Evolutionary conservation across 2,888 invertebrate genomes (phyloP).

Genomic region (Caenorhabditis angaria): DNA sequence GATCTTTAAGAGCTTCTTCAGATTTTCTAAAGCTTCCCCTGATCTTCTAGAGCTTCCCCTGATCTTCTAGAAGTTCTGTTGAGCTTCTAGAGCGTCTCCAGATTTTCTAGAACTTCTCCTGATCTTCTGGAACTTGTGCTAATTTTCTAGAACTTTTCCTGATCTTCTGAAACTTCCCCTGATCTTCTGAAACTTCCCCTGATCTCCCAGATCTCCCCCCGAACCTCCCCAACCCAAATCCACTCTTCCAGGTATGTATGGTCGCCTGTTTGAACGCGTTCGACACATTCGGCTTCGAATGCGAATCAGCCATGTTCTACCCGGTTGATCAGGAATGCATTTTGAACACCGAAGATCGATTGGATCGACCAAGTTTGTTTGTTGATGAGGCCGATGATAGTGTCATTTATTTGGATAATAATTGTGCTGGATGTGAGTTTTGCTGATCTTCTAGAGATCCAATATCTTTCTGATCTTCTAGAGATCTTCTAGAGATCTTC

Average conservation of each 20-base stretch:
- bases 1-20: no score
- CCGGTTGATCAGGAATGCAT: conserved; percentile 72
- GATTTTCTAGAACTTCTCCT: background rate
- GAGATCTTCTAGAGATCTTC: background rate
- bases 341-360: conserved; percentile 71
- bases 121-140: no score
- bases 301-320: conserved; percentile 72
- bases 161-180: background rate
- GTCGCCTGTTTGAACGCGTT: conserved; percentile 70
- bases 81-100: no score
- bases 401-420: conserved; percentile 73
- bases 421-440: conserved; percentile 71
- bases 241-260: conserved; percentile 48
- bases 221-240: conserved; percentile 17
- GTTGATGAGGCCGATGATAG: conserved; percentile 70
- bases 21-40: no score
- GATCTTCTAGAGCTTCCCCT: background rate
- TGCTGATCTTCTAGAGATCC: background rate
- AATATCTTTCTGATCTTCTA: background rate
- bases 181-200: conserved; percentile 18
- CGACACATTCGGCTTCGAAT: conserved; percentile 71
- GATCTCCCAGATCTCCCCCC: background rate
- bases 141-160: no score
- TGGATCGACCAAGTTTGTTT: conserved; percentile 71
- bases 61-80: background rate